Evolutionary conservation across 2,113 vertebrate genomes (phyloP).

Genomic region (Phoxinus phoxinus): DNA sequence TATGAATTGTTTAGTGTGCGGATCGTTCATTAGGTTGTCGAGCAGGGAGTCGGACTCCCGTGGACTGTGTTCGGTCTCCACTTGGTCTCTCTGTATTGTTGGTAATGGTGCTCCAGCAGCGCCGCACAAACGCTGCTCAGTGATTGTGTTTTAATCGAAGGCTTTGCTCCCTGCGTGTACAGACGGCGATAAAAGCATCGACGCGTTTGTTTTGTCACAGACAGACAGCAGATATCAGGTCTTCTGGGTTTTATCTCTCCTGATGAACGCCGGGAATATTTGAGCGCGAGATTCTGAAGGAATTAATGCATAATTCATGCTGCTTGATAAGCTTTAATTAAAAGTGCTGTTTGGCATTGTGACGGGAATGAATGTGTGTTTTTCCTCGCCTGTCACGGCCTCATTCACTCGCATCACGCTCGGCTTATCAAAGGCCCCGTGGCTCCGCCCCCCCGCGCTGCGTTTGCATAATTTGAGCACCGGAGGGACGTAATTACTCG

Average conservation of each 20-base stretch:
- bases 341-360: constrained; percentile 91
- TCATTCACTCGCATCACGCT: constrained; percentile 90
- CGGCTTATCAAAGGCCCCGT: constrained; percentile 90
- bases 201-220: constrained; percentile 58
- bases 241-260: constrained; percentile 17
- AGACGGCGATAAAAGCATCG: constrained; percentile 36
- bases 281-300: constrained; percentile 75
- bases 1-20: background rate
- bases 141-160: constrained; percentile 64
- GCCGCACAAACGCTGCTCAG: constrained; percentile 47
- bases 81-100: background rate
- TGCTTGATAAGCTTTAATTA: constrained; percentile 98
- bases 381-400: constrained; percentile 90
- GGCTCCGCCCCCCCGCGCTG: constrained; percentile 66
- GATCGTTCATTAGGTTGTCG: background rate
- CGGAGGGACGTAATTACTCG: constrained; percentile 69
- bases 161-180: constrained; percentile 54
- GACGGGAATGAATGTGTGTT: constrained; percentile 90
- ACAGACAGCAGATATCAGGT: constrained; percentile 40
- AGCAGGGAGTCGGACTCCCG: background rate
- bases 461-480: constrained; percentile 86
- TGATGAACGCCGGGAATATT: constrained; percentile 18
- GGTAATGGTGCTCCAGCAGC: background rate
- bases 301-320: constrained; percentile 90
- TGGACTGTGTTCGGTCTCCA: background rate